phyloP scores from a whole-genome alignment of 2,888 invertebrate species.

The Limnephilus marmoratus region DNA sequence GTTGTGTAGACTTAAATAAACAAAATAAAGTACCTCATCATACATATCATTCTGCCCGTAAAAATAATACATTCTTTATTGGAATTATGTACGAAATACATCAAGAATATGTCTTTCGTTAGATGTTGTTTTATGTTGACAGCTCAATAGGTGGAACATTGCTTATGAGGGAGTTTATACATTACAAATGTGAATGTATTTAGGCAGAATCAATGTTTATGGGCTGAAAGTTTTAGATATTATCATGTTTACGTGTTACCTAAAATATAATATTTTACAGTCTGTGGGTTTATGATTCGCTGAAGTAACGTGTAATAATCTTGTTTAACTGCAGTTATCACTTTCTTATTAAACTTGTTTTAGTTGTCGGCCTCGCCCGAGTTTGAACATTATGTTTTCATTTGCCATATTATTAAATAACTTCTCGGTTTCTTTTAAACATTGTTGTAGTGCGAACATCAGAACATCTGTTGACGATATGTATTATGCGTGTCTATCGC shows the following conservation, averaged over 20 bases:
- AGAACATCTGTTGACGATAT: no score
- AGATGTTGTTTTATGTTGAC: slow-evolving; percentile 5
- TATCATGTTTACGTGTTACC: not conserved
- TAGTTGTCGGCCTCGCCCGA: no score
- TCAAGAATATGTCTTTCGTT: not conserved
- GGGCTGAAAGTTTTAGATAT: not conserved
- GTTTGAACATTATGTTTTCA: not conserved
- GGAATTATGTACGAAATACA: not conserved
- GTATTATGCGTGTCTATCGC: no score
- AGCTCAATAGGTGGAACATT: not conserved
- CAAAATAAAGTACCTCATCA: not conserved
- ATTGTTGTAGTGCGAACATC: no score
- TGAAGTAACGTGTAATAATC: not conserved
- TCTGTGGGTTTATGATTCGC: not conserved
- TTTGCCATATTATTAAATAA: no score
- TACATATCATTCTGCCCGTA: not conserved
- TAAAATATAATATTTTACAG: not conserved
- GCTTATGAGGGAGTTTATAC: not conserved
- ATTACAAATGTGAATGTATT: not conserved
- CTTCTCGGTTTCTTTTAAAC: no score
- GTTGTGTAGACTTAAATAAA: not conserved
- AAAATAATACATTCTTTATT: not conserved
- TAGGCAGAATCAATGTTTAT: not conserved
- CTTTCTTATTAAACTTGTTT: no score
- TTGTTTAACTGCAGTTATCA: no score